Evolutionary conservation across 1,140 invertebrate genomes (phyloP).

Genomic region (Halesus radiatus): DNA sequence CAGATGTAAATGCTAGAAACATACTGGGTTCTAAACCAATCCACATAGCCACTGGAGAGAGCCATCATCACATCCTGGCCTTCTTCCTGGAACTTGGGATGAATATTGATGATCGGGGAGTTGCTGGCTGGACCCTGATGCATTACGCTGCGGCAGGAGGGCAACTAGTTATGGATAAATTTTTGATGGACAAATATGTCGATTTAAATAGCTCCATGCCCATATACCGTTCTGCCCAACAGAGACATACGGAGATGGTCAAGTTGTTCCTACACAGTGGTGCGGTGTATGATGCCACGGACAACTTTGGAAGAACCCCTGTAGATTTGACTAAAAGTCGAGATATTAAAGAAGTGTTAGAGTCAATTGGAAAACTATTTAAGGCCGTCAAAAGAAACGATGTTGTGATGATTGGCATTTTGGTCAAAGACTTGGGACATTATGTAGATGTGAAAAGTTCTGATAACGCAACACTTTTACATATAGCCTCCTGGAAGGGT

Average conservation of each 20-base stretch:
- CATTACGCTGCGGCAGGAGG: not conserved
- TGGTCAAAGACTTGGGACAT: not conserved
- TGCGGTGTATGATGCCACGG: not conserved
- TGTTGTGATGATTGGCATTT: not conserved
- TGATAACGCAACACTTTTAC: not conserved
- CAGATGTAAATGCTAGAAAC: not conserved
- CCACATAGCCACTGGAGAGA: not conserved
- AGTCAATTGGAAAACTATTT: not conserved
- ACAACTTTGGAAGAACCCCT: not conserved
- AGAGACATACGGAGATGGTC: not conserved
- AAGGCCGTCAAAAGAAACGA: slow-evolving; percentile 23
- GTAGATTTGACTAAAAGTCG: not conserved
- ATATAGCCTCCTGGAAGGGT: not conserved
- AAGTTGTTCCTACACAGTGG: not conserved
- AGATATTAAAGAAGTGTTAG: not conserved
- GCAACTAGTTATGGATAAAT: not conserved
- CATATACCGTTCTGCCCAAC: not conserved
- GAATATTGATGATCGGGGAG: not conserved
- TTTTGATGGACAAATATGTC: not conserved
- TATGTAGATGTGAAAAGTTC: slow-evolving; percentile 5
- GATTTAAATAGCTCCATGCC: not conserved
- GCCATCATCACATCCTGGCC: not conserved
- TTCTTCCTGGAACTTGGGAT: not conserved
- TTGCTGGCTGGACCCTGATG: not conserved
- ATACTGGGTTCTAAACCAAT: not conserved